A percentile compares a stretch with the other conserved stretches of the same genome.
Conservation (phyloP, 2,113 vertebrate genomes). For the Dasypus novemcinctus region DNA sequence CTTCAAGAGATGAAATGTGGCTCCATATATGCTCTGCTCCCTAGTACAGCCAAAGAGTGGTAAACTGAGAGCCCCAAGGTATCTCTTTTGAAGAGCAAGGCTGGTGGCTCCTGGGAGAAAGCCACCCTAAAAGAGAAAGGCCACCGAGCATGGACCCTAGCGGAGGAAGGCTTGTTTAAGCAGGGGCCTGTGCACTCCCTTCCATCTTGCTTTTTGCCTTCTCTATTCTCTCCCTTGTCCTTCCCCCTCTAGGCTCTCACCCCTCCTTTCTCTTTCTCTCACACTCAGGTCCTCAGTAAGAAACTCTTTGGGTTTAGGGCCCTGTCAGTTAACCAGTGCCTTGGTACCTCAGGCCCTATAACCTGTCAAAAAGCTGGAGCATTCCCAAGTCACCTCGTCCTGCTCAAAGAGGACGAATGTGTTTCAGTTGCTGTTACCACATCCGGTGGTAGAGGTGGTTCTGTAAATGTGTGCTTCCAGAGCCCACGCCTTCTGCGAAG, state of each 20-base stretch:
- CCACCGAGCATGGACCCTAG: not conserved
- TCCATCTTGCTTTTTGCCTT: constrained; percentile 18
- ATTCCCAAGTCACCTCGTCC: not conserved
- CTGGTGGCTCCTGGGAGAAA: not conserved
- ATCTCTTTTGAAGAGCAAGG: not conserved
- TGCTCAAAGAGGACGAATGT: not conserved
- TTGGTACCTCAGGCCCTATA: not conserved
- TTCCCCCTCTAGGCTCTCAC: not conserved
- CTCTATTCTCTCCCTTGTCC: not conserved
- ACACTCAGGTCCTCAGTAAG: not conserved
- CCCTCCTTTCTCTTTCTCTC: not conserved
- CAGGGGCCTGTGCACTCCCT: rapidly evolving
- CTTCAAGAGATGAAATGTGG: not conserved
- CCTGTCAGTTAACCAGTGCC: not conserved
- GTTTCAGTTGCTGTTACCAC: not conserved
- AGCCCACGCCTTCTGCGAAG: not conserved
- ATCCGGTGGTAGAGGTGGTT: not conserved
- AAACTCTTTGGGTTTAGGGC: constrained; percentile 9
- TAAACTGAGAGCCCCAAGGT: not conserved
- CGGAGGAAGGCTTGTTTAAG: not conserved
- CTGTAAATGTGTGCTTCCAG: not conserved
- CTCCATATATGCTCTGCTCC: not conserved
- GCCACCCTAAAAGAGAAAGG: not conserved
- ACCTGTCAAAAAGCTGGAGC: not conserved
- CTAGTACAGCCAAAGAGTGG: not conserved